Evolutionary conservation across 2,888 invertebrate species (phyloP).

Genomic region (Chymomyza caudatula): DNA sequence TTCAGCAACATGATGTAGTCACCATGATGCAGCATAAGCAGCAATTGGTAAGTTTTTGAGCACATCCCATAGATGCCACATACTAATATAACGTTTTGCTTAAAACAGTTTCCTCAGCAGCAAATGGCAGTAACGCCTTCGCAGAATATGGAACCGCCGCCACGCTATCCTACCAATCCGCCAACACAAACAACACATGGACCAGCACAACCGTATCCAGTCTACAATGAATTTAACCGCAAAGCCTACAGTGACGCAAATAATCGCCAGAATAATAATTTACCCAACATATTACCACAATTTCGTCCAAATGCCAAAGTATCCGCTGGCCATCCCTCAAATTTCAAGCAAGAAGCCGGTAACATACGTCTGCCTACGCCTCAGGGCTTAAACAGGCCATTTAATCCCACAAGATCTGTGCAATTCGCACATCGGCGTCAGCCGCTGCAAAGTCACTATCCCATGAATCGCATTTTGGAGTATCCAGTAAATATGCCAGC

Average conservation of each 20-base stretch:
- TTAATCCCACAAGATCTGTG: slow-evolving; percentile 58
- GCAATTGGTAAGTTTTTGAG: slow-evolving; percentile 72
- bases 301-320: slow-evolving; percentile 84
- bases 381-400: slow-evolving; percentile 57
- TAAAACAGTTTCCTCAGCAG: not conserved
- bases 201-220: slow-evolving; percentile 17
- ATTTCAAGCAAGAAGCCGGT: slow-evolving; percentile 74
- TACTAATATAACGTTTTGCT: not conserved
- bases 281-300: slow-evolving; percentile 86
- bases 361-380: slow-evolving; percentile 71
- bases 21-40: slow-evolving; percentile 74
- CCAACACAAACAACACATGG: slow-evolving; percentile 12
- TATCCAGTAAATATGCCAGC: slow-evolving; percentile 58
- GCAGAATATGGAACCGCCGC: slow-evolving; percentile 75
- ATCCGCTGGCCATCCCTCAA: slow-evolving; percentile 77
- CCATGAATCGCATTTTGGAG: slow-evolving; percentile 71
- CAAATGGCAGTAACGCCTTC: slow-evolving; percentile 68
- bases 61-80: no score
- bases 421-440: slow-evolving; percentile 75
- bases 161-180: slow-evolving; percentile 56
- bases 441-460: slow-evolving; percentile 63
- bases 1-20: slow-evolving; percentile 75
- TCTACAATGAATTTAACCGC: slow-evolving; percentile 72
- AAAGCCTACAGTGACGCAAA: slow-evolving; percentile 65
- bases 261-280: slow-evolving; percentile 64